Base-by-base conservation (phyloP, 2,888 invertebrate genomes). In the Ganaspis brasiliensis region DNA sequence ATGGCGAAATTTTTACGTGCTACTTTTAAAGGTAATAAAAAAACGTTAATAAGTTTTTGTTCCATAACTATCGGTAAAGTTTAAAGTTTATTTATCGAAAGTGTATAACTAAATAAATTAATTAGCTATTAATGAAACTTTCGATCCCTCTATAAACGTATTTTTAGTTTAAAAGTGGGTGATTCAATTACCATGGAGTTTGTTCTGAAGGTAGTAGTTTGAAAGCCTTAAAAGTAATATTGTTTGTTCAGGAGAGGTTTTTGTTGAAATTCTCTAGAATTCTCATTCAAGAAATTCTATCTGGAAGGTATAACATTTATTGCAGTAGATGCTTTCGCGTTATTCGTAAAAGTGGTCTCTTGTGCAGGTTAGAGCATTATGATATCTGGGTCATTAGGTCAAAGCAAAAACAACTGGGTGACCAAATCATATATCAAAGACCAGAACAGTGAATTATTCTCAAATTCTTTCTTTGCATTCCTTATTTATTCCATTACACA, bases 371-470 rank as follows among this genome's bases (percentile, higher is more conserved):
- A 40, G 63, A 21, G 63, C 37, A n/a, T n/a, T 12, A 21, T 24
- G 21, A 67, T 49, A 67, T 67, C 67, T 67, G 45, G 67, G 67
- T 67, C 45, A 67, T 49, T 67, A 9, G 45, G 67, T 67, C 67
- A 67, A 45, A 45, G 67, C 10, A 67, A 67, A 45, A 40, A 9
- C n/a, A 67, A 67, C 40, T 45, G 40, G 67, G 45, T 49, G 45
- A 67, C 45, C 10, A 14, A 67, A 49, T 67, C 45, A 14, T 49
- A 14, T 67, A 21, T 24, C 67, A 49, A 24, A n/a, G n/a, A n/a
- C 1, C 8, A 24, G n/a, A 26, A 67, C 1, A 10, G 1, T 14
- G n/a, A 24, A 24, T 67, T 67, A 45, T 49, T 52, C 19, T 19
- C 3, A 52, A 9, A 52, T 52, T 52, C 52, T 19, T n/a, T 5